Percentiles rank a stretch among this genome's conserved stretches.
Evolutionary conservation across 2,888 invertebrate genomes (phyloP).

Genomic region (Sarcophaga carnaria): DNA sequence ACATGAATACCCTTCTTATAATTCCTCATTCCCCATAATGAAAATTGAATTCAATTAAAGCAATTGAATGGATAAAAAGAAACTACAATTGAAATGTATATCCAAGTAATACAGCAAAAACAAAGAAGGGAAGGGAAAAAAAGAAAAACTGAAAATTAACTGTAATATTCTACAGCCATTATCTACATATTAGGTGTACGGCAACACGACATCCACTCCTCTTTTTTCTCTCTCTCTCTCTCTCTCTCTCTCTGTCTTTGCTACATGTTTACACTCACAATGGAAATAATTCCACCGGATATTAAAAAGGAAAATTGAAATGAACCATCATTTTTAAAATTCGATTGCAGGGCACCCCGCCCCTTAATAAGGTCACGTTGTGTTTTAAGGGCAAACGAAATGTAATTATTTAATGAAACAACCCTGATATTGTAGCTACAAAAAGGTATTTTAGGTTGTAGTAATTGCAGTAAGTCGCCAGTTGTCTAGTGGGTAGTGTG

Average conservation of each 20-base stretch:
- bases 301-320: not conserved
- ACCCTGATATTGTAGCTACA: too few species aligned
- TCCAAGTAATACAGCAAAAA: too few species aligned
- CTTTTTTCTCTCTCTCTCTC: not conserved
- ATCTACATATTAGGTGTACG: not conserved
- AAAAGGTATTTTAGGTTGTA: too few species aligned
- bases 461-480: too few species aligned
- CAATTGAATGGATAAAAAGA: constrained; percentile 53
- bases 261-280: not conserved
- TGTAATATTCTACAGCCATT: not conserved
- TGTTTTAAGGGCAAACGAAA: too few species aligned
- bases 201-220: not conserved
- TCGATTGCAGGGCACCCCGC: not conserved
- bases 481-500: too few species aligned
- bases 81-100: not conserved
- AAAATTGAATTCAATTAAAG: constrained; percentile 61
- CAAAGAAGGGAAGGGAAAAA: not conserved
- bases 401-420: too few species aligned
- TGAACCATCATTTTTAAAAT: not conserved
- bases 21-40: not conserved
- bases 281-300: not conserved
- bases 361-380: not conserved
- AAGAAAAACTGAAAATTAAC: not conserved
- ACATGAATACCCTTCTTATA: constrained; percentile 15
- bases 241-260: not conserved